Evolutionary conservation across 2,888 invertebrate species (phyloP).

Genomic region (Cecidostiba fungosa): DNA sequence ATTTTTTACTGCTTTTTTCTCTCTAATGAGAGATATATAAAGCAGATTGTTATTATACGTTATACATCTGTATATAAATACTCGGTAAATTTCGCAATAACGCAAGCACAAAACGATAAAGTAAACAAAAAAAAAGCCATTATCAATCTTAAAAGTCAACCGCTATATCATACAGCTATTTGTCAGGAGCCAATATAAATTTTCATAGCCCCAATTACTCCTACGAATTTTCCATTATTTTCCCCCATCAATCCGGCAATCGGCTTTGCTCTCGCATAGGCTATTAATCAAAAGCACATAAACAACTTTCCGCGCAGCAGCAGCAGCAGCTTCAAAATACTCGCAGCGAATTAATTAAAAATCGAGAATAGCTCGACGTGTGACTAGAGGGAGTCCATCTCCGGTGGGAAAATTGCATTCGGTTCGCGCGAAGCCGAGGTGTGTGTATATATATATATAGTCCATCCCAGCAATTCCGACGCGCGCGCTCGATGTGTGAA

Average conservation of each 20-base stretch:
- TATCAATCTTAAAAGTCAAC: not conserved
- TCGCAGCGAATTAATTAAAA: conserved; percentile 38
- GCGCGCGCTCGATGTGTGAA: not conserved
- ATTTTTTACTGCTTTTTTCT: not conserved
- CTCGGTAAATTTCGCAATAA: not conserved
- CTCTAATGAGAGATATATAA: no score
- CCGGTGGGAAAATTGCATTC: conserved; percentile 29
- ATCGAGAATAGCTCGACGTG: not conserved
- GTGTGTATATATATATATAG: not conserved
- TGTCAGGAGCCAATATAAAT: conserved; percentile 1
- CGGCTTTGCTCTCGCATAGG: not conserved
- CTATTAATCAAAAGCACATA: conserved; percentile 18
- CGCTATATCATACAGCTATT: not conserved
- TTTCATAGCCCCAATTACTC: not conserved
- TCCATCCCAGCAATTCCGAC: conserved; percentile 34
- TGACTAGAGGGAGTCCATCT: not conserved
- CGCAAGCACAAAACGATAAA: not conserved
- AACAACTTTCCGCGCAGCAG: not conserved
- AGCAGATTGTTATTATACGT: no score
- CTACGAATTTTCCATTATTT: not conserved
- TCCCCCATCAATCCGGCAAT: not conserved
- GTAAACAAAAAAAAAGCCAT: not conserved
- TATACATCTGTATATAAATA: not conserved
- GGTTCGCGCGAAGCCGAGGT: not conserved
- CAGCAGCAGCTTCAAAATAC: not conserved